Conservation (phyloP, 2,888 invertebrate species). For the Sisyra nigra region DNA sequence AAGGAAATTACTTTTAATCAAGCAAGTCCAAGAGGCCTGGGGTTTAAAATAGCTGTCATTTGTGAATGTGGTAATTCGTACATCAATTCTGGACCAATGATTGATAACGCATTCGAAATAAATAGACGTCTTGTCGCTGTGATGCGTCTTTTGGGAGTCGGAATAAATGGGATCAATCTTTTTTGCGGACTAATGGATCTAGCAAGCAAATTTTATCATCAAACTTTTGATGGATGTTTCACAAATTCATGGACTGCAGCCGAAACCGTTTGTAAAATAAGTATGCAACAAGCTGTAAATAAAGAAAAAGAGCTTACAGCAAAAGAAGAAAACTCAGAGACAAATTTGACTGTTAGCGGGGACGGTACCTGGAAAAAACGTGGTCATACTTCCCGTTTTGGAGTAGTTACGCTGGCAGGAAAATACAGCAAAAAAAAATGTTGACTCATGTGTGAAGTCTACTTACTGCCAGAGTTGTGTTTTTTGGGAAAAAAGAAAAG, state of each 20-base stretch:
- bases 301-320: background rate
- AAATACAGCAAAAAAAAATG: constrained; percentile 9
- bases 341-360: constrained; percentile 9
- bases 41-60: constrained; percentile 13
- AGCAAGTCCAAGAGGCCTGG: constrained; percentile 11
- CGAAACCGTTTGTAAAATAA: background rate
- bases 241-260: background rate
- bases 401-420: constrained; percentile 8
- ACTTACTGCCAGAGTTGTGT: constrained; percentile 7
- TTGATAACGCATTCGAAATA: constrained; percentile 14
- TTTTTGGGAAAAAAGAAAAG: constrained; percentile 6
- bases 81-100: constrained; percentile 11
- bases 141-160: constrained; percentile 15
- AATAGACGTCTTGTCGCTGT: constrained; percentile 14
- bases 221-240: background rate
- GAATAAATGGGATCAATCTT: constrained; percentile 13
- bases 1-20: constrained; percentile 10
- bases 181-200: constrained; percentile 12
- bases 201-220: background rate
- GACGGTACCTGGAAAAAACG: constrained; percentile 11
- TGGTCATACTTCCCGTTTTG: constrained; percentile 9
- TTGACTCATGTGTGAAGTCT: constrained; percentile 8
- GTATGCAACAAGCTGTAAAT: background rate
- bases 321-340: background rate
- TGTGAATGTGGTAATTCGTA: constrained; percentile 10